phyloP scores from a whole-genome alignment of 2,797 vertebrate genomes.

The Graptemys geographica region DNA sequence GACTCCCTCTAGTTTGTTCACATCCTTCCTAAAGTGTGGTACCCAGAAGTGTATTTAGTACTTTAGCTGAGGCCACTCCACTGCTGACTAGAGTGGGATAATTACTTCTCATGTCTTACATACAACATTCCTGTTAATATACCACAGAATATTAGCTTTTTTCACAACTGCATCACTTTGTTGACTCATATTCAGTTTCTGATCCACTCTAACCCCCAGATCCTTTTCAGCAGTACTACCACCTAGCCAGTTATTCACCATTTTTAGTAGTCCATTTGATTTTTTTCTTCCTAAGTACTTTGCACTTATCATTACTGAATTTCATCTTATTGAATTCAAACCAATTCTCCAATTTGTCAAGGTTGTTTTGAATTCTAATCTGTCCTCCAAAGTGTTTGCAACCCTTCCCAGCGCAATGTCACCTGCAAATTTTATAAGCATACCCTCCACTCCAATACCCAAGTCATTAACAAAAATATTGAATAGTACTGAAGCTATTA shows the following conservation, averaged over 20 bases:
- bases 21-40: no score
- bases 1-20: no score
- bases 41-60: no score
- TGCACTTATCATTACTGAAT: background rate
- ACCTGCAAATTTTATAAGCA: background rate
- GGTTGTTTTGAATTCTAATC: background rate
- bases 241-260: background rate
- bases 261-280: background rate
- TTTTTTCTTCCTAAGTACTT: background rate
- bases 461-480: background rate
- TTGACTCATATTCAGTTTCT: no score
- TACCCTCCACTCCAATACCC: background rate
- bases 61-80: no score
- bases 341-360: background rate
- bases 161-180: no score
- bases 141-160: no score
- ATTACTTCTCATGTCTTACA: no score
- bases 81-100: no score
- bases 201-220: background rate
- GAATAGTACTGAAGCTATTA: background rate
- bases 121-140: no score
- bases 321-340: background rate
- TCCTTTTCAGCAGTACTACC: background rate
- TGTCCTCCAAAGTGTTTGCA: no score
- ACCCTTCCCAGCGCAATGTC: background rate